Base-by-base conservation (phyloP, 1,140 invertebrate genomes). In the Drosophila sp. region DNA sequence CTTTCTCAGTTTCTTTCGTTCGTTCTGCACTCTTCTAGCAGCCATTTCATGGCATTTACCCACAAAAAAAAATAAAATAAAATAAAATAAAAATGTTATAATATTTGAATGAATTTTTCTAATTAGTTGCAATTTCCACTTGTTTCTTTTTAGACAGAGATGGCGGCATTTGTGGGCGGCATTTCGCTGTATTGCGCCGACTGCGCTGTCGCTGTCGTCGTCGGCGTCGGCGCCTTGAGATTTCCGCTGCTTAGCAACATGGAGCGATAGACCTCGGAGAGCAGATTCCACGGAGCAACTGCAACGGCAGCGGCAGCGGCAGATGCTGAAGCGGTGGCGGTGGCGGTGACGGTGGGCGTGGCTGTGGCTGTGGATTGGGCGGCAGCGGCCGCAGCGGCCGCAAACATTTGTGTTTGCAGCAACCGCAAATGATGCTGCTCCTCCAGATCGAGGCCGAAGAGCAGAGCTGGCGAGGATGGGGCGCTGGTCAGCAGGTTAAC, bases 371-470 rank as follows among this genome's bases (percentile, higher is more conserved):
- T 4, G 21, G 54, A 41, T n/a, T 51, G 51, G 21, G 40, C 46
- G 56, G 57, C 80, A 7, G 84, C 89, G 0, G 90, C 90, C 0
- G 86, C 90, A 1, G 90, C 90, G 14, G 90, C 90, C 5, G 90
- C 90, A 36, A 91, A 90, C 90, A 91, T 91, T 51, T 91, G 90
- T n/a, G 84, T 90, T 43, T 90, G 90, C 57, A 91, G 54, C 36
- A 91, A 36, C 6, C 80, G 76, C 7, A 91, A 27, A n/a, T 89
- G 70, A 27, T 89, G 82, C 7, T 87, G 82, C 56, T 90, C 80
- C 46, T 90, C 80, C 1, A 77, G 41, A 16, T 83, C 71, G 54
- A 77, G 27, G 46, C 54, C 69, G 18, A 73, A 69, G 16, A 29
- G 6, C 5, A 38, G 13, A 6, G 36, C 14, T 8, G 32, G 14